Percentiles rank a stretch among this genome's conserved stretches.
Evolutionary conservation across 2,797 vertebrate species (phyloP).

Genomic region (Synanceia verrucosa): DNA sequence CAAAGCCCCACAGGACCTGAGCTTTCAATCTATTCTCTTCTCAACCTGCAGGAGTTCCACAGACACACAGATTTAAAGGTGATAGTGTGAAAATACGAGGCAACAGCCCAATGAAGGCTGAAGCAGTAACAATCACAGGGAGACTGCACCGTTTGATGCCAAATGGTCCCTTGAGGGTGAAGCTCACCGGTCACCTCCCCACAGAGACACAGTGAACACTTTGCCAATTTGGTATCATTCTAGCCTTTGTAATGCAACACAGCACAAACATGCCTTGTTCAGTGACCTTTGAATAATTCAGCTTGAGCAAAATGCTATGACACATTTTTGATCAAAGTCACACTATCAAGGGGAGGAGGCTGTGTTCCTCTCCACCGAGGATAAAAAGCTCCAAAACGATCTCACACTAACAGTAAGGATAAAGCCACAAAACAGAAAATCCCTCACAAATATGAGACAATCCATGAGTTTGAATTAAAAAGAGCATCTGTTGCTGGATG

Average conservation of each 20-base stretch:
- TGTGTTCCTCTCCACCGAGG: constrained; percentile 59
- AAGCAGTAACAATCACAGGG: constrained; percentile 72
- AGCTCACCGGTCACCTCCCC: constrained; percentile 72
- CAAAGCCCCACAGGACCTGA: constrained; percentile 28
- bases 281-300: constrained; percentile 83
- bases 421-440: constrained; percentile 44
- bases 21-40: constrained; percentile 54
- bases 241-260: constrained; percentile 73
- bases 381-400: constrained; percentile 64
- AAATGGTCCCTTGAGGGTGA: constrained; percentile 68
- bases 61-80: constrained; percentile 66
- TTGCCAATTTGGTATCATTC: constrained; percentile 79
- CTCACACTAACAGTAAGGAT: constrained; percentile 46
- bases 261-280: constrained; percentile 77
- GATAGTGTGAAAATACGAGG: constrained; percentile 67
- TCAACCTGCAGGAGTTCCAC: constrained; percentile 43
- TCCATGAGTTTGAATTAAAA: constrained; percentile 50
- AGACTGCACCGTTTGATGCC: constrained; percentile 72
- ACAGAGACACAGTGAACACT: constrained; percentile 67
- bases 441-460: constrained; percentile 48
- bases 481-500: constrained; percentile 36
- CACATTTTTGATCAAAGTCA: constrained; percentile 81
- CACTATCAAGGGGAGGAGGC: constrained; percentile 65
- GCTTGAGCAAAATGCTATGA: constrained; percentile 72
- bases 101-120: constrained; percentile 63